Conservation (phyloP, 2,113 vertebrate genomes). For the Onychorhynchus coronatus region DNA sequence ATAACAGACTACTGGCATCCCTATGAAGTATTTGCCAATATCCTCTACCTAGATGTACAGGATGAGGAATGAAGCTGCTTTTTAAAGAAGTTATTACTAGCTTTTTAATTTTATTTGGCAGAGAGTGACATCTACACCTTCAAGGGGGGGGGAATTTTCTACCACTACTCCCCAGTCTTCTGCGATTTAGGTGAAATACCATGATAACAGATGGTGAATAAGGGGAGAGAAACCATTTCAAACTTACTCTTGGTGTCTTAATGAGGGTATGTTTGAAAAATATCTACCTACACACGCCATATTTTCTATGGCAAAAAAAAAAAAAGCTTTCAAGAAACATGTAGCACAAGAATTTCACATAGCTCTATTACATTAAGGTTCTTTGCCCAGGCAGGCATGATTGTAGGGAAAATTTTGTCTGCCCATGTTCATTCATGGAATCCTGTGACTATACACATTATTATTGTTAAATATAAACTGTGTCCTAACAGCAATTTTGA, state of each 20-base stretch:
- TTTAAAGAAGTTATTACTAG: background rate
- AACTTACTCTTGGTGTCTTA: background rate
- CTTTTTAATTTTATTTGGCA: background rate
- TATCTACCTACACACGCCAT: background rate
- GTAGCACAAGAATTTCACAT: slow-evolving; percentile 6
- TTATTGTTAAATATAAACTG: slow-evolving; percentile 48
- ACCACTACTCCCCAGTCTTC: background rate
- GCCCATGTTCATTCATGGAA: slow-evolving; percentile 24
- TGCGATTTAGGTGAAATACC: background rate
- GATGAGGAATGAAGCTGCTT: background rate
- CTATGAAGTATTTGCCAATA: background rate
- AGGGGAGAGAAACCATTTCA: background rate
- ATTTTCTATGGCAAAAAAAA: background rate
- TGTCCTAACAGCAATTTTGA: slow-evolving; percentile 62
- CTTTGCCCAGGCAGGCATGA: slow-evolving; percentile 49
- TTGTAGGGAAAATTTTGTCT: background rate
- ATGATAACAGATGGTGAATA: background rate
- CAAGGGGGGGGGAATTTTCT: background rate
- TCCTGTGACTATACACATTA: background rate
- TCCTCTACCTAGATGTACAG: background rate
- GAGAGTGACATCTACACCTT: background rate
- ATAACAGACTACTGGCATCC: background rate
- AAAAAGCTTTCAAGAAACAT: background rate
- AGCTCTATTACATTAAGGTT: background rate
- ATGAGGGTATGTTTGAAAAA: slow-evolving; percentile 2